Evolutionary conservation across 2,888 invertebrate species (phyloP), one percentile per base, ranked within the genome.

Genomic region (Pharmacophagus antenor): DNA sequence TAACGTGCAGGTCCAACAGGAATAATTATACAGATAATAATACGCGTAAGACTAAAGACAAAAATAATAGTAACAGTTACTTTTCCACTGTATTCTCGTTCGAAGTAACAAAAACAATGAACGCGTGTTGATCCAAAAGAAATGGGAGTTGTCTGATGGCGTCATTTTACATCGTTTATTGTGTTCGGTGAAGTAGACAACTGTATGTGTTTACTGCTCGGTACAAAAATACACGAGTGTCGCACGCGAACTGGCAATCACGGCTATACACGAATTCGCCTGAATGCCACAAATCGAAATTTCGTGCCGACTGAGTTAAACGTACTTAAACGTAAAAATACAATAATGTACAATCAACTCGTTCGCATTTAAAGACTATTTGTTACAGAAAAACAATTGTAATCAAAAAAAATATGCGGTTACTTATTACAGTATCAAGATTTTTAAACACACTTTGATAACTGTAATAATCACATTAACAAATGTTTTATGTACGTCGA

Each of bases 231-330:
- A 84, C 79, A 74, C 78, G 69, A 70, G 63, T 62, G 59, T 56
- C 66, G 71, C 88, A 88, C 88, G 88, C 88, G 79, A 88, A 81
- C 81, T 56, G 62, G 85, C 76, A 82, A 88, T 88, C 85, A 88
- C 69, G 71, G 72, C 73, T 68, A 72, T 76, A 78, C 75, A 77
- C 75, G 74, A 78, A 74, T 73, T 70, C 68, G 70, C 69, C 73
- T 79, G 75, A 82, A 82, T 82, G 84, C 82, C 82, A 77, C 79
- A 77, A 84, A 86, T 84, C 82, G 77, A 84, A 84, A 80, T 74
- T 70, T 68, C 67, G 56, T 68, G 63, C 64, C 66, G 64, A 62
- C 64, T 65, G 64, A 62, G 66, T 68, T 70, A 70, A 73, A 69
- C 64, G 64, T 61, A 54, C 58, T 65, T 66, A 66, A 67, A 71